These are phyloP conservation scores for Uropetala carovei DNA, from an alignment of 2,888 invertebrate species.

Conservation along the genomic window DNA sequence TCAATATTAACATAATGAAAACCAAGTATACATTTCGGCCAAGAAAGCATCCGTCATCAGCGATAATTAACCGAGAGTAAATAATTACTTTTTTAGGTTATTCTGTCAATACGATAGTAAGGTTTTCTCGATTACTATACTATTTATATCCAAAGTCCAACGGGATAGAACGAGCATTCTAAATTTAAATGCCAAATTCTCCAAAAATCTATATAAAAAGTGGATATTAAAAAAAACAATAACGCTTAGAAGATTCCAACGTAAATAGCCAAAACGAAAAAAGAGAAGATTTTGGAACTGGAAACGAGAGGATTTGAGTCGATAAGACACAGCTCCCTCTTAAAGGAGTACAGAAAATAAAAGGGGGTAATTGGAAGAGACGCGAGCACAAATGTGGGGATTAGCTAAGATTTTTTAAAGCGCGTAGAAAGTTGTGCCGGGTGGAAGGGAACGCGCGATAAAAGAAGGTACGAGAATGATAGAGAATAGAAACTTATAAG, in stretches of 20 bases:
- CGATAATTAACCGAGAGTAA: no score
- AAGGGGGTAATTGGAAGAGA: conserved; percentile 2
- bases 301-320: not conserved
- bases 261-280: not conserved
- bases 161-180: not conserved
- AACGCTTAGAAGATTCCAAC: not conserved
- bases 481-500: not conserved
- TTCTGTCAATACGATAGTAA: not conserved
- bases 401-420: conserved; percentile 57
- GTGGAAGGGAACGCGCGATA: not conserved
- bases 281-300: not conserved
- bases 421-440: not conserved
- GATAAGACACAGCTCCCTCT: not conserved
- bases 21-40: no score
- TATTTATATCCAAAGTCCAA: not conserved
- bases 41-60: no score
- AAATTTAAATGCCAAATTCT: not conserved
- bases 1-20: no score
- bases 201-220: not conserved
- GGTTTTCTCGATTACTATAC: not conserved
- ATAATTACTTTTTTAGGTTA: no score
- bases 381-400: conserved; percentile 47
- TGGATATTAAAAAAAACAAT: not conserved
- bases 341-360: not conserved
- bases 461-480: not conserved